A percentile compares a stretch with the other conserved stretches of the same genome.
Conservation (phyloP, 2,888 invertebrate species). For the Leptogaster cylindrica region DNA sequence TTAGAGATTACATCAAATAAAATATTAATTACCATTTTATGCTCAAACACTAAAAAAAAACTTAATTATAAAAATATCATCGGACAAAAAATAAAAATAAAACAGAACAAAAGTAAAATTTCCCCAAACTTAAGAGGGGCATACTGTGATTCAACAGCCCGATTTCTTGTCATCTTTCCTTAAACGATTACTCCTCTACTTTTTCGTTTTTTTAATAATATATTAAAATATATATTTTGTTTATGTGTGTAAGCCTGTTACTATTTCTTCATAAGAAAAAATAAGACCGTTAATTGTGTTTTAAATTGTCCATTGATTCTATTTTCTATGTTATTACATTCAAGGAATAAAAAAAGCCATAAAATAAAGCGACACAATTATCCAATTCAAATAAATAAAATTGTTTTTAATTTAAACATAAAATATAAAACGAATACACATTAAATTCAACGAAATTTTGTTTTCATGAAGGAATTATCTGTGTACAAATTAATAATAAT, state of each 20-base stretch:
- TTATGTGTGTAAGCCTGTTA: conserved; percentile 36
- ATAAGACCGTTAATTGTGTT: conserved; percentile 11
- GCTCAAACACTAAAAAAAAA: background rate
- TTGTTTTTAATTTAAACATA: conserved; percentile 2
- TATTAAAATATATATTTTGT: conserved; percentile 41
- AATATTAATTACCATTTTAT: background rate
- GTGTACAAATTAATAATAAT: conserved; percentile 31
- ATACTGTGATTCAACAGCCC: conserved; percentile 49
- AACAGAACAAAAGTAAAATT: background rate
- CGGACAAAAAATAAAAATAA: conserved; percentile 8
- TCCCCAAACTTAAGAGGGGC: conserved; percentile 41
- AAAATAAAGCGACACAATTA: conserved; percentile 10
- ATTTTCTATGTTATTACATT: conserved; percentile 29
- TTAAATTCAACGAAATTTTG: conserved; percentile 39
- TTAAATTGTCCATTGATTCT: conserved; percentile 16
- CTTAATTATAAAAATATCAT: background rate
- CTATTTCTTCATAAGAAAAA: conserved; percentile 26
- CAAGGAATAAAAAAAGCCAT: conserved; percentile 7
- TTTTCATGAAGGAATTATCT: conserved; percentile 33
- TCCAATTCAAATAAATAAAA: conserved; percentile 1
- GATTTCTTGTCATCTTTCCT: conserved; percentile 42
- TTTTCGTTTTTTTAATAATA: conserved; percentile 21
- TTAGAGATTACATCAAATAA: no score
- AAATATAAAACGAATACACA: background rate
- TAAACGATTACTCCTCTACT: conserved; percentile 38